Evolutionary conservation across 2,888 invertebrate species (phyloP).

Genomic region (Caenorhabditis sp.): DNA sequence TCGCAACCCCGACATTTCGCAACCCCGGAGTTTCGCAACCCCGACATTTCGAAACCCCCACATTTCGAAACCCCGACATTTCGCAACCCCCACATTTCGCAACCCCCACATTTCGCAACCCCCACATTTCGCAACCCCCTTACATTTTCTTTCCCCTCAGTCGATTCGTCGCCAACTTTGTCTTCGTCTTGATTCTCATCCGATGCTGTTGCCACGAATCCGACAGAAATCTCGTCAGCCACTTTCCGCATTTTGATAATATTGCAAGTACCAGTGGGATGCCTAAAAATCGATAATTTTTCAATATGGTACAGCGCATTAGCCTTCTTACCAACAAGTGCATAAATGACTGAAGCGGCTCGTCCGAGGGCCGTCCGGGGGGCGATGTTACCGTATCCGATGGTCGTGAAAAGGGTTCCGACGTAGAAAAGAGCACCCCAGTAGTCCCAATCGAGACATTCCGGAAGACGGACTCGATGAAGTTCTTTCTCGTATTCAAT

Average conservation of each 20-base stretch:
- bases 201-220: slow-evolving; percentile 70
- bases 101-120: too few relatives aligned
- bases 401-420: slow-evolving; percentile 85
- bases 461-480: slow-evolving; percentile 74
- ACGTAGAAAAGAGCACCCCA: slow-evolving; percentile 85
- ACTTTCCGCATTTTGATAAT: slow-evolving; percentile 92
- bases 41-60: too few relatives aligned
- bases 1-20: too few relatives aligned
- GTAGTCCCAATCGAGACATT: slow-evolving; percentile 81
- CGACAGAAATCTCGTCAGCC: slow-evolving; percentile 83
- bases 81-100: too few relatives aligned
- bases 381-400: slow-evolving; percentile 92
- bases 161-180: slow-evolving; percentile 59
- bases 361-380: slow-evolving; percentile 92
- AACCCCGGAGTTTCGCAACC: too few relatives aligned
- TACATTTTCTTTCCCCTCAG: slow-evolving; percentile 58
- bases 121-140: too few relatives aligned
- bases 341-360: slow-evolving; percentile 93
- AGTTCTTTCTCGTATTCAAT: slow-evolving; percentile 73
- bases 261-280: slow-evolving; percentile 93
- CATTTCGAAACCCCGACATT: too few relatives aligned
- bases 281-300: slow-evolving; percentile 28
- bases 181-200: slow-evolving; percentile 59
- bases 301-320: too few relatives aligned
- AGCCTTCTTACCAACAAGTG: slow-evolving; percentile 90